Evolutionary conservation across 2,888 invertebrate species (phyloP).

Genomic region (Hipparchia sbordonii): DNA sequence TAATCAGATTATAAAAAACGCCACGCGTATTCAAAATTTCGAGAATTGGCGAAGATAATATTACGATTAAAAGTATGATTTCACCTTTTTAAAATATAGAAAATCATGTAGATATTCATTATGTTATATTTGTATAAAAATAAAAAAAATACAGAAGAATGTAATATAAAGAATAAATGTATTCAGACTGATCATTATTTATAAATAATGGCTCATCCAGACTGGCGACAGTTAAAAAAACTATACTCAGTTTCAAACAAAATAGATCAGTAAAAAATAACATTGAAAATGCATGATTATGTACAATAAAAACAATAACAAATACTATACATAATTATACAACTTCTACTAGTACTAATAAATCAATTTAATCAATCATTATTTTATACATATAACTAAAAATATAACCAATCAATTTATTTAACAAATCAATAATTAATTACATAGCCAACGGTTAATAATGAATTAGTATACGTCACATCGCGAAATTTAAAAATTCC

Average conservation of each 20-base stretch:
- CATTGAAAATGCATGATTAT: neutral
- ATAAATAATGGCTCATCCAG: neutral
- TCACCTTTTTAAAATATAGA: neutral
- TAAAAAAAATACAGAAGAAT: too few relatives aligned
- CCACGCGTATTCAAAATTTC: too few relatives aligned
- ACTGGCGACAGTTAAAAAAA: neutral
- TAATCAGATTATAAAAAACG: too few relatives aligned
- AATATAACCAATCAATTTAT: neutral
- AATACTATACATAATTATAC: neutral
- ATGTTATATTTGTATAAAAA: neutral
- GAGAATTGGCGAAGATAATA: too few relatives aligned
- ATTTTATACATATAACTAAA: neutral
- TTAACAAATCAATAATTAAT: constrained; percentile 3
- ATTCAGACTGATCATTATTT: neutral
- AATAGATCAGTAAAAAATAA: neutral
- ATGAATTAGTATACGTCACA: neutral
- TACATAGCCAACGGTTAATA: neutral
- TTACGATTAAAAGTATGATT: neutral
- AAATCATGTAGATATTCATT: neutral
- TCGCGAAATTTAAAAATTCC: neutral
- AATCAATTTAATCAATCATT: neutral
- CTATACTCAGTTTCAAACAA: neutral
- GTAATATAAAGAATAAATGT: too few relatives aligned
- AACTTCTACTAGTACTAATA: neutral
- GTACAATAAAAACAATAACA: neutral